phyloP scores from a whole-genome alignment of 30 jellyfish, hydroid and myxozoan genomes.

The Hydra vulgaris region DNA sequence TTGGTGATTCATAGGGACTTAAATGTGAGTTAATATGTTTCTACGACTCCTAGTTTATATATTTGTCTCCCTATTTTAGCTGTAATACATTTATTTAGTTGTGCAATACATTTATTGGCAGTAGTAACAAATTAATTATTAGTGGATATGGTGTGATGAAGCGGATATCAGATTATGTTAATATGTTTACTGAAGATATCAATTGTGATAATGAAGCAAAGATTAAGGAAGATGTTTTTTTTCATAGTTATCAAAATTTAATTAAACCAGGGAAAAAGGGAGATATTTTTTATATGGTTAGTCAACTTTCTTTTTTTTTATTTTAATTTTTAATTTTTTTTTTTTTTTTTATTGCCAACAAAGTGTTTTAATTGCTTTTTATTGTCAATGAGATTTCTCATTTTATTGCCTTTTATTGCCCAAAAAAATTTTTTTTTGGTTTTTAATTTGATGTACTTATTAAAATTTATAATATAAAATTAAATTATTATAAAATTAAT shows the following conservation, averaged over 20 bases:
- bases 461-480: too few species aligned
- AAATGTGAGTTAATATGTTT: constrained; percentile 31
- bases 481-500: too few species aligned
- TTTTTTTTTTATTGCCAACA: not conserved
- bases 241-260: constrained; percentile 26
- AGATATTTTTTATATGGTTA: constrained; percentile 77
- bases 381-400: too few species aligned
- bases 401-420: too few species aligned
- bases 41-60: not conserved
- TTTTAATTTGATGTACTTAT: too few species aligned
- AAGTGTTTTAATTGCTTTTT: too few species aligned
- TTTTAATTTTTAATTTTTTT: not conserved
- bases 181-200: constrained; percentile 20
- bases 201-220: constrained; percentile 14
- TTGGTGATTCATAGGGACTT: constrained; percentile 69
- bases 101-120: constrained; percentile 30
- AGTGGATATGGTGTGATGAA: constrained; percentile 74
- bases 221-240: constrained; percentile 42
- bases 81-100: not conserved
- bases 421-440: too few species aligned
- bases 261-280: constrained; percentile 83
- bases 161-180: constrained; percentile 55
- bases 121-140: constrained; percentile 26
- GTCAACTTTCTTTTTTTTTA: not conserved
- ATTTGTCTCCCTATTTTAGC: too few species aligned